phyloP scores from a whole-genome alignment of 2,888 invertebrate species.

The Cheilosia urbana region DNA sequence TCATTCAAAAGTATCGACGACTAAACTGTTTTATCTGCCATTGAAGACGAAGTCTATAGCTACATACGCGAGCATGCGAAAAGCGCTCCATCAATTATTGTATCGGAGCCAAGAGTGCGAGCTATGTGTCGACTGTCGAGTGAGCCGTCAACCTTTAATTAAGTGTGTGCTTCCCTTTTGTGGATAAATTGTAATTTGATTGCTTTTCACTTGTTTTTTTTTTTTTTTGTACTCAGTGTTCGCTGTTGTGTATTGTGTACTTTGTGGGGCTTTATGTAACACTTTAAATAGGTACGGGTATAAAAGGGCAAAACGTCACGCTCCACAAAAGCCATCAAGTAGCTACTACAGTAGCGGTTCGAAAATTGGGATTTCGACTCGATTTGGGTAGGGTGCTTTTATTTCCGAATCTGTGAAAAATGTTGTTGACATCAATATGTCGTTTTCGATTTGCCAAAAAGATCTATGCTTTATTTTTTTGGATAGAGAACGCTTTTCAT shows the following conservation, averaged over 20 bases:
- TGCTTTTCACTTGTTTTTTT: constrained; percentile 58
- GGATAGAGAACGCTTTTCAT: too few relatives aligned
- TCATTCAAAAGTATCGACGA: background rate
- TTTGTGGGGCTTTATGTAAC: constrained; percentile 67
- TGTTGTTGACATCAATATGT: too few relatives aligned
- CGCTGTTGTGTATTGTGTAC: constrained; percentile 32
- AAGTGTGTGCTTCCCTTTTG: constrained; percentile 72
- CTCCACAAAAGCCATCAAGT: constrained; percentile 38
- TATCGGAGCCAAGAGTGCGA: constrained; percentile 19
- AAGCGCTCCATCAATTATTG: constrained; percentile 6
- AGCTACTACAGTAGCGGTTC: constrained; percentile 42
- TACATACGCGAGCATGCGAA: constrained; percentile 40
- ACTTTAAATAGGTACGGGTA: constrained; percentile 54
- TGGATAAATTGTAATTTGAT: constrained; percentile 63
- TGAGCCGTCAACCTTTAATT: constrained; percentile 68
- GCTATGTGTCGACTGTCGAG: constrained; percentile 14
- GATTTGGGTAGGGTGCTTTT: too few relatives aligned
- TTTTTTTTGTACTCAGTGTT: background rate
- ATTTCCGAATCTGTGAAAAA: too few relatives aligned
- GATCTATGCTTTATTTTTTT: too few relatives aligned
- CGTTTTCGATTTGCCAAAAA: too few relatives aligned
- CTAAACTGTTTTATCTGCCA: constrained; percentile 27
- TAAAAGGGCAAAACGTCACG: constrained; percentile 66
- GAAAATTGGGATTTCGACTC: background rate
- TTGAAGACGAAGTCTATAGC: constrained; percentile 39